These are phyloP conservation scores for Phrynocephalus vlangalii DNA, from an alignment of 2,797 vertebrate genomes.

Conservation along the genomic window DNA sequence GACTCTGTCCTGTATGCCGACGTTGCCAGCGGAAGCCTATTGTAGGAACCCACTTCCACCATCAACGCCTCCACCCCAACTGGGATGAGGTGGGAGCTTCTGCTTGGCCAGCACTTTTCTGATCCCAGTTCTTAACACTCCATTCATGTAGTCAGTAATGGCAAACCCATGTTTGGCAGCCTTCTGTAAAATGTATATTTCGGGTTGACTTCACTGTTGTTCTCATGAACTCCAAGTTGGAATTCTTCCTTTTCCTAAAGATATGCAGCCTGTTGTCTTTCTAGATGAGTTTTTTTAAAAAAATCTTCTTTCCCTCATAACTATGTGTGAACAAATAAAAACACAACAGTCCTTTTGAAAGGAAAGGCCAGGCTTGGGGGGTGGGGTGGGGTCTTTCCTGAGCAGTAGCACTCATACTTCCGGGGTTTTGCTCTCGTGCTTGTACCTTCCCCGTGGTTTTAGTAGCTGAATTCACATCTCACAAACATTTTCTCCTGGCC, in stretches of 20 bases:
- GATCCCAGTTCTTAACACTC: too few species aligned
- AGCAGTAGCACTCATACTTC: not conserved
- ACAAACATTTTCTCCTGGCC: slow-evolving; percentile 87
- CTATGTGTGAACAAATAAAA: not conserved
- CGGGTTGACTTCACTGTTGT: not conserved
- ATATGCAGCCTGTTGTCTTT: not conserved
- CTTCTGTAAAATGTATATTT: not conserved
- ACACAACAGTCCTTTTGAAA: not conserved
- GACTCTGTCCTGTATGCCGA: not conserved
- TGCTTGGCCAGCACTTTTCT: too few species aligned
- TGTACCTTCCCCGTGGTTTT: slow-evolving; percentile 18
- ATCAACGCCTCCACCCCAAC: too few species aligned
- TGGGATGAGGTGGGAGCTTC: too few species aligned
- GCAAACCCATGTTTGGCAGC: not conserved
- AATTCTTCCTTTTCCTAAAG: not conserved
- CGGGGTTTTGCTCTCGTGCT: slow-evolving; percentile 2
- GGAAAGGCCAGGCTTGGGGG: not conserved
- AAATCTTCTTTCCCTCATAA: not conserved
- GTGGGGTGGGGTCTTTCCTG: not conserved
- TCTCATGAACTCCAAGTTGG: not conserved
- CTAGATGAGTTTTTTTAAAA: not conserved
- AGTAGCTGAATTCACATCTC: slow-evolving; percentile 78
- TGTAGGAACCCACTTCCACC: too few species aligned
- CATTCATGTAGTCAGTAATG: not conserved
- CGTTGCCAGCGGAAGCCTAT: too few species aligned